Base-by-base conservation (phyloP, 2,113 vertebrate genomes). In the Amphiprion ocellaris region DNA sequence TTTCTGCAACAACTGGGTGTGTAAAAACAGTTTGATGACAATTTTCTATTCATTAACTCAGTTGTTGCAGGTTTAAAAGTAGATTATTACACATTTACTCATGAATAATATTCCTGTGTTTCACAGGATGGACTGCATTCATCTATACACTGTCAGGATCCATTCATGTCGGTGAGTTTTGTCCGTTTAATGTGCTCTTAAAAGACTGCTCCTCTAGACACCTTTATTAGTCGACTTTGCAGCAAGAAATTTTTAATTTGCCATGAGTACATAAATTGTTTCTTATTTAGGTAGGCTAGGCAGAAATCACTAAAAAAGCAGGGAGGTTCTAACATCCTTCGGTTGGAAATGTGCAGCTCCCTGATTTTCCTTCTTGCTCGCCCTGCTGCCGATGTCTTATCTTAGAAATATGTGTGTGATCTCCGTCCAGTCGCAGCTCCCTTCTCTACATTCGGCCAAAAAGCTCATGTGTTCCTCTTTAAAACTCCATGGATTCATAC, bases 41-140 rank as follows among this genome's bases (percentile, higher is more conserved):
- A 37, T 6, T 37, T 37, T 37, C 7, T 37, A 10, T 37, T 37
- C 33, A 37, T 37, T 10, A 9, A 37, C 33, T 37, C 8, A 1
- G 8, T 33, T 33, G 7, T 33, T 33, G 0, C 30, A 33, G 30
- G 44, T 46, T 46, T 46, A 14, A 46, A 11, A 15, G 44, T 12
- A 46, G 44, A 46, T 33, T 33, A 6, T 33, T 33, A 33, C 26
- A 26, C 3, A 3, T 3, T 26, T 26, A 26, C 2, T 26, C 26
- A 26, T 26, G 3, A 26, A 30, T 4, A 23, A 0, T 30, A 21
- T 63, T 23, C 85, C 19, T 67, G 86, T 90, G 85, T 90, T 81
- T 75, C 14, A 62, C 74, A 95, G 94, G 90, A 50, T 94, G 96
- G 96, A 95, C 93, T 5, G 73, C 93, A 37, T 96, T 96, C 85